These are phyloP conservation scores for Drosophila borborema DNA, from an alignment of 2,888 invertebrate species.

Conservation along the genomic window DNA sequence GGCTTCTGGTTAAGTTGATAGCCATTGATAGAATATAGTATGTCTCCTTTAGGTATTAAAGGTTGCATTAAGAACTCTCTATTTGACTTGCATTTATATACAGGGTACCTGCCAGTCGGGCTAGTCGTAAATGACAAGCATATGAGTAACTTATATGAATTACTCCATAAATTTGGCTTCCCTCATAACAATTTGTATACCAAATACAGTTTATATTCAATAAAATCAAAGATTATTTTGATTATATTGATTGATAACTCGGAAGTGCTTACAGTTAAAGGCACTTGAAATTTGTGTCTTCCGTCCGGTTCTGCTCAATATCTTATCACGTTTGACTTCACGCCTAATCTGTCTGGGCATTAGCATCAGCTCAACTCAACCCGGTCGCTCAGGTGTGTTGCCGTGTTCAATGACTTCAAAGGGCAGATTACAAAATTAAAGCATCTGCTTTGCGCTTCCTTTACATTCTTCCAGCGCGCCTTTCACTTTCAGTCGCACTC, in stretches of 20 bases:
- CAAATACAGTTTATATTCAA: neutral
- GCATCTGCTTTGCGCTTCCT: slow-evolving; percentile 58
- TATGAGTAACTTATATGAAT: neutral
- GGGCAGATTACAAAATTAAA: slow-evolving; percentile 10
- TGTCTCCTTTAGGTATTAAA: too few relatives aligned
- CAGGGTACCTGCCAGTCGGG: neutral
- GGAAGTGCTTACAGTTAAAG: neutral
- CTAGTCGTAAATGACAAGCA: neutral
- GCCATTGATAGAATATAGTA: neutral
- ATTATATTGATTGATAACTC: neutral
- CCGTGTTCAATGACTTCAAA: slow-evolving; percentile 22
- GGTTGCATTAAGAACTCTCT: too few relatives aligned
- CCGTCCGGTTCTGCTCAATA: neutral
- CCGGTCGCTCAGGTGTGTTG: neutral
- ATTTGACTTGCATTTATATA: neutral
- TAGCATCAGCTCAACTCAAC: slow-evolving; percentile 9
- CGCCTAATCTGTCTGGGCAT: slow-evolving; percentile 2
- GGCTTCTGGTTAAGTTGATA: rapidly evolving
- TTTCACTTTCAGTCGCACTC: slow-evolving; percentile 71
- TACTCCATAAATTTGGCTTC: neutral
- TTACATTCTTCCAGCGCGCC: slow-evolving; percentile 55
- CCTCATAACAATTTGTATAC: neutral
- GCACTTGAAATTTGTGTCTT: neutral
- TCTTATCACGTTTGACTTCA: neutral
- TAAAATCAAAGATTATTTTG: neutral